These are phyloP conservation scores for Dusona sp. DNA, from an alignment of 2,888 invertebrate species.

Conservation along the genomic window DNA sequence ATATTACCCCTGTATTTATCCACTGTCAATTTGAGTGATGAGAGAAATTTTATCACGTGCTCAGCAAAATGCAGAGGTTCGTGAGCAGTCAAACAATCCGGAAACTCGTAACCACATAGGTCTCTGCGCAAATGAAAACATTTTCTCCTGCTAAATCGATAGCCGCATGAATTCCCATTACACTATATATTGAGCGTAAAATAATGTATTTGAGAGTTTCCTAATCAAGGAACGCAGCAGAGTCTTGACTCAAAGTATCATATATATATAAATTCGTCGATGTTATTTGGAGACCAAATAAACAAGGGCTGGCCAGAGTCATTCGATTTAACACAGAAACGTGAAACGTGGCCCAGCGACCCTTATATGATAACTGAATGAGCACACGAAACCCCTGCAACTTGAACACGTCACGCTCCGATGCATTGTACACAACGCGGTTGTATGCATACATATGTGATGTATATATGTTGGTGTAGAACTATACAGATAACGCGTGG, in stretches of 20 bases:
- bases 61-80: neutral
- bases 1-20: neutral
- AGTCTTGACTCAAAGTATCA: neutral
- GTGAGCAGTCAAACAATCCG: conserved; percentile 20
- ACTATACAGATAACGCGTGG: conserved; percentile 20
- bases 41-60: neutral
- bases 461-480: conserved; percentile 1
- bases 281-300: conserved; percentile 27
- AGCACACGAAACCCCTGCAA: conserved; percentile 61
- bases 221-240: neutral
- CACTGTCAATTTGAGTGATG: neutral
- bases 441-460: neutral
- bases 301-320: conserved; percentile 20
- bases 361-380: conserved; percentile 61
- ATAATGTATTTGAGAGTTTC: neutral
- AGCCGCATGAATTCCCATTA: conserved; percentile 11
- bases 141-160: neutral
- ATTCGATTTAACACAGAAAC: conserved; percentile 56
- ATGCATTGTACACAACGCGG: conserved; percentile 32
- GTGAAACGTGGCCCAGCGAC: conserved; percentile 47
- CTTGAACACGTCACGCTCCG: conserved; percentile 61
- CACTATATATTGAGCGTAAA: neutral
- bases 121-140: conserved; percentile 7
- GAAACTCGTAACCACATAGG: neutral
- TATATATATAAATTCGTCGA: neutral